Conservation (phyloP, 2,797 vertebrate genomes). For the Peromyscus eremicus region DNA sequence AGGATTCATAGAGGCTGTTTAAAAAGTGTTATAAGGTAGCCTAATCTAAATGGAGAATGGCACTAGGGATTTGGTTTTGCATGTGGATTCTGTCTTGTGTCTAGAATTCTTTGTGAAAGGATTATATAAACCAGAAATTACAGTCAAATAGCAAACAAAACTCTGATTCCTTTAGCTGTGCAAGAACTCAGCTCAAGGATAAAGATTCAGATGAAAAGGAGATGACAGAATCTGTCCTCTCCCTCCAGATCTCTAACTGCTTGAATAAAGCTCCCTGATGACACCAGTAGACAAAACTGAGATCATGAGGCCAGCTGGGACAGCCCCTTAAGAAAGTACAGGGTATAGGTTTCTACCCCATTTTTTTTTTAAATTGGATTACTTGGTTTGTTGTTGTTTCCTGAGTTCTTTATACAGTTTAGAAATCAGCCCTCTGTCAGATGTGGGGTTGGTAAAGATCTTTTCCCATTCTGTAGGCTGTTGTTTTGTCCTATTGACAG, state of each 20-base stretch:
- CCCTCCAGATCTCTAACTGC: not conserved
- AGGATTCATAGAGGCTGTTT: not conserved
- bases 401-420: not conserved
- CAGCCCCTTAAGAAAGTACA: not conserved
- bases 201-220: not conserved
- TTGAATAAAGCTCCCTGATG: not conserved
- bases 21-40: not conserved
- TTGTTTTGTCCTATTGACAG: not conserved
- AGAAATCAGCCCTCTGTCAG: not conserved
- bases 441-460: not conserved
- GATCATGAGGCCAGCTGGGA: not conserved
- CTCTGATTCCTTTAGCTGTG: not conserved
- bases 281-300: not conserved
- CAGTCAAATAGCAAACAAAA: conserved; percentile 31
- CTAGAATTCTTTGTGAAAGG: conserved; percentile 25
- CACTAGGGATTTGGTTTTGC: conserved; percentile 10
- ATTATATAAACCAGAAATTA: conserved; percentile 27
- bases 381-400: not conserved
- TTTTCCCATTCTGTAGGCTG: not conserved
- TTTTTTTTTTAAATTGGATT: not conserved
- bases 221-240: not conserved
- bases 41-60: not conserved
- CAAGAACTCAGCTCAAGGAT: not conserved
- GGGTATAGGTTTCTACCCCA: not conserved
- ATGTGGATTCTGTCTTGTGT: not conserved